Evolutionary conservation across 2,888 invertebrate genomes (phyloP).

Genomic region (Resseliella maxima): DNA sequence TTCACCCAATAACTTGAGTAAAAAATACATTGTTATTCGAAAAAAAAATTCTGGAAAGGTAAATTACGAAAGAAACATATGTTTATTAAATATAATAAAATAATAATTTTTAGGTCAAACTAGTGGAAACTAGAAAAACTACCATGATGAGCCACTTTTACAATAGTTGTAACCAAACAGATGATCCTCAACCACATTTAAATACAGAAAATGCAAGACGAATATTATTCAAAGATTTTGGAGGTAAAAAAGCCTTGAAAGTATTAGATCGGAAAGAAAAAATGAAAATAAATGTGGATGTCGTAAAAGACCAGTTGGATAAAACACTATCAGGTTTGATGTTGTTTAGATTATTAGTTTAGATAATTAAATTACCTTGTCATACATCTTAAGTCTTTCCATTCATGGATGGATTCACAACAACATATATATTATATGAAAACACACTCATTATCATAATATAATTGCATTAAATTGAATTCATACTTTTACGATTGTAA

Average conservation of each 20-base stretch:
- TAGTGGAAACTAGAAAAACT: constrained; percentile 58
- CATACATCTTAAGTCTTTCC: too few relatives aligned
- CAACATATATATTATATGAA: too few relatives aligned
- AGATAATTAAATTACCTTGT: too few relatives aligned
- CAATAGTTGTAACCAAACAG: constrained; percentile 37
- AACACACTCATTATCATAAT: too few relatives aligned
- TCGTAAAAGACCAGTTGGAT: constrained; percentile 64
- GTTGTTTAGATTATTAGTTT: too few relatives aligned
- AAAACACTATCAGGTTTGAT: constrained; percentile 60
- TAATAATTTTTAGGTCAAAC: constrained; percentile 58
- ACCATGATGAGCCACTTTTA: constrained; percentile 54
- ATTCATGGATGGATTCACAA: too few relatives aligned
- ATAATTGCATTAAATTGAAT: too few relatives aligned
- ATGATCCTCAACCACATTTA: neutral
- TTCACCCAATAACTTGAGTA: constrained; percentile 60
- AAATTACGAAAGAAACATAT: neutral
- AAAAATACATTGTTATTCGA: constrained; percentile 64
- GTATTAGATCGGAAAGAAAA: constrained; percentile 62
- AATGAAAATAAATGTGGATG: constrained; percentile 64
- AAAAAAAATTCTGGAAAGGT: constrained; percentile 65
- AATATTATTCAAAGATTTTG: constrained; percentile 63
- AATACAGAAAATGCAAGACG: constrained; percentile 59
- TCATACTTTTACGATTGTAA: too few relatives aligned
- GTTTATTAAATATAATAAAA: neutral
- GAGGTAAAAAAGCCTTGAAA: constrained; percentile 64